phyloP scores from a whole-genome alignment of 2,113 vertebrate genomes.

The Apeltes quadracus region DNA sequence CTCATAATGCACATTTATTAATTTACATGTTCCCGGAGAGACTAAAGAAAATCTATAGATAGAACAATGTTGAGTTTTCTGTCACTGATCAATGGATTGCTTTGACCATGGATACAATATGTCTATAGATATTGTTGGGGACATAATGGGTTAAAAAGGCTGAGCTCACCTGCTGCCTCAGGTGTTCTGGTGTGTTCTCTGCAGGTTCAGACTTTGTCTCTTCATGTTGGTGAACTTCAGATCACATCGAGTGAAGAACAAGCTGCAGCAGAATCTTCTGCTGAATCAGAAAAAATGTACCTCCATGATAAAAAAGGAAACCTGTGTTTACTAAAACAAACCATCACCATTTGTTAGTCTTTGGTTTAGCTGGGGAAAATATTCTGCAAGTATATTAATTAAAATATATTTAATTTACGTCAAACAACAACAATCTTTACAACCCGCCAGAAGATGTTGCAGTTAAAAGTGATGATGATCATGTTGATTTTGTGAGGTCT shows the following conservation, averaged over 20 bases:
- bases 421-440: too few relatives aligned
- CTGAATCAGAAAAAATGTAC: too few relatives aligned
- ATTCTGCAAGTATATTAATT: too few relatives aligned
- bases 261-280: slow-evolving; percentile 1
- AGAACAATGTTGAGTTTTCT: too few relatives aligned
- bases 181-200: neutral
- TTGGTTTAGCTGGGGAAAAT: too few relatives aligned
- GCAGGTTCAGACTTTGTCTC: slow-evolving; percentile 12
- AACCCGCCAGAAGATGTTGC: neutral
- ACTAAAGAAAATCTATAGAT: neutral
- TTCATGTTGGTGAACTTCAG: neutral
- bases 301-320: too few relatives aligned
- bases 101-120: neutral
- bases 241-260: slow-evolving; percentile 2
- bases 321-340: too few relatives aligned
- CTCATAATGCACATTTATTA: neutral
- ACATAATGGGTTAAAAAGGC: neutral
- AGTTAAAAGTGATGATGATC: neutral
- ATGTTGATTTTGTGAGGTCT: neutral
- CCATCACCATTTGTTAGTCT: too few relatives aligned
- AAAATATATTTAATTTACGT: too few relatives aligned
- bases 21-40: neutral
- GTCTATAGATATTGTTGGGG: neutral
- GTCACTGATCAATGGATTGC: too few relatives aligned
- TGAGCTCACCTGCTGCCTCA: slow-evolving; percentile 21